These are phyloP conservation scores for Lomographa bimaculata DNA, from an alignment of 2,888 invertebrate genomes.

Conservation along the genomic window DNA sequence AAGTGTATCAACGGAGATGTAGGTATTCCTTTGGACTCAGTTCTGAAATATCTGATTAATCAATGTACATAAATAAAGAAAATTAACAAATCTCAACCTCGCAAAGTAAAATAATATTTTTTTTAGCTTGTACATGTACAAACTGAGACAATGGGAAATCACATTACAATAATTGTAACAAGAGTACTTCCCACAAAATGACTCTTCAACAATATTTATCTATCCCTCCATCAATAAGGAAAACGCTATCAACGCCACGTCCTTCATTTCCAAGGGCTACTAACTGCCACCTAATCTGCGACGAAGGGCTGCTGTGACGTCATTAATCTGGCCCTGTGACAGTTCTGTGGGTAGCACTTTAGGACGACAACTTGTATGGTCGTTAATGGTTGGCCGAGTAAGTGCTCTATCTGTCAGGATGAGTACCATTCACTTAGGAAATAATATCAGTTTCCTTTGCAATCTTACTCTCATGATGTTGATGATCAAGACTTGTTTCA, in stretches of 20 bases:
- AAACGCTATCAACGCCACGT: slow-evolving; percentile 5
- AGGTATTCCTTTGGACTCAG: too few species aligned
- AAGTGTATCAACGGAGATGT: too few species aligned
- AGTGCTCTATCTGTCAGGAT: slow-evolving; percentile 11
- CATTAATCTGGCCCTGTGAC: slow-evolving; percentile 17
- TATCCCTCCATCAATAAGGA: neutral
- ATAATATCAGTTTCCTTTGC: slow-evolving; percentile 3
- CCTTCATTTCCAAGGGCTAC: slow-evolving; percentile 5
- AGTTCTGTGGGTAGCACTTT: slow-evolving; percentile 20
- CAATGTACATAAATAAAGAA: too few species aligned
- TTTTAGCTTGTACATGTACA: too few species aligned
- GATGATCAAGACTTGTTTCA: too few species aligned
- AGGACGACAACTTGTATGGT: slow-evolving; percentile 11
- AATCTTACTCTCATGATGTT: too few species aligned
- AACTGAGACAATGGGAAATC: too few species aligned
- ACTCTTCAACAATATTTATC: neutral
- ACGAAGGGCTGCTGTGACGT: slow-evolving; percentile 18
- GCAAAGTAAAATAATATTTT: too few species aligned
- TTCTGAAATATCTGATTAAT: too few species aligned
- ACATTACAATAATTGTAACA: too few species aligned
- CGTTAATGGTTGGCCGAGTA: slow-evolving; percentile 13
- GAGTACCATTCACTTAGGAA: slow-evolving; percentile 3
- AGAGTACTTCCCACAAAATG: too few species aligned
- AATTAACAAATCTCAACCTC: too few species aligned
- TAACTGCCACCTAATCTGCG: slow-evolving; percentile 7